A percentile compares a stretch with the other conserved stretches of the same genome.
phyloP scores from a whole-genome alignment of 2,888 invertebrate genomes.

The Pammene aurita region DNA sequence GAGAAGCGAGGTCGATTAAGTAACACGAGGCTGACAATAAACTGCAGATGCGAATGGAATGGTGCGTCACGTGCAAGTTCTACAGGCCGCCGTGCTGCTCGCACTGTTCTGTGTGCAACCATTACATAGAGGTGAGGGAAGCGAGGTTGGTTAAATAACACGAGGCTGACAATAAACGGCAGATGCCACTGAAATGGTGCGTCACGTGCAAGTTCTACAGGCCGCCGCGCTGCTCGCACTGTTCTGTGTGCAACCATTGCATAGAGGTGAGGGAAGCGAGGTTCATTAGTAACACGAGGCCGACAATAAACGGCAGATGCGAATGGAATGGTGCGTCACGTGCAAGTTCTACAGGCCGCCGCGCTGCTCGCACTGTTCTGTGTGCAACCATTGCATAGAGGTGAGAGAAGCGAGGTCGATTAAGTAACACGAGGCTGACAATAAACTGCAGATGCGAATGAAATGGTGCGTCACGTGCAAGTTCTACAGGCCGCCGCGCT shows the following conservation, averaged over 20 bases:
- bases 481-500: conserved; percentile 99
- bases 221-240: conserved; percentile 99
- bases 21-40: conserved; percentile 85
- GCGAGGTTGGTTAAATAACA: too few relatives aligned
- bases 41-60: conserved; percentile 99
- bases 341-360: conserved; percentile 99
- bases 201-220: conserved; percentile 99
- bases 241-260: conserved; percentile 99
- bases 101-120: conserved; percentile 99
- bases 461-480: conserved; percentile 99
- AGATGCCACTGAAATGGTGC: conserved; percentile 99
- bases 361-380: conserved; percentile 99
- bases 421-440: too few relatives aligned
- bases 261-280: conserved; percentile 88
- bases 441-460: conserved; percentile 99
- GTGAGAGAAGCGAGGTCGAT: too few relatives aligned
- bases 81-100: conserved; percentile 99
- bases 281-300: too few relatives aligned
- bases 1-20: conserved; percentile 43
- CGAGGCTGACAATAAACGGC: conserved; percentile 94
- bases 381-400: conserved; percentile 99
- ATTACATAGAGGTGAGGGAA: conserved; percentile 94
- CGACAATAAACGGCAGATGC: conserved; percentile 95
- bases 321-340: conserved; percentile 99
- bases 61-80: conserved; percentile 99